Percentiles rank a stretch among this genome's conserved stretches.
Conservation (phyloP, 2,888 invertebrate species). For the Julus scanicus region DNA sequence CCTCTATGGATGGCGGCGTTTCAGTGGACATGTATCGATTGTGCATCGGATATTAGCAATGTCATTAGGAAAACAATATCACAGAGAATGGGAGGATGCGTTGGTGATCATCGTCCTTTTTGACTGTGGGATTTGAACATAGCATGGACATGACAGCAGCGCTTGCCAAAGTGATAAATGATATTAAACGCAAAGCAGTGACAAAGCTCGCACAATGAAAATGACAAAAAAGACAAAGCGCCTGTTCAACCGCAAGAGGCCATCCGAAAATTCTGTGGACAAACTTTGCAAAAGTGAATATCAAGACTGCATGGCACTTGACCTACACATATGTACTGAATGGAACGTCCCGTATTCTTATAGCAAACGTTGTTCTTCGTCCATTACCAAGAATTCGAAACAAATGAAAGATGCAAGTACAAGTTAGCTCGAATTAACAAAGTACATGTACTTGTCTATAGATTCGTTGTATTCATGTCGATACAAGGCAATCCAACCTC, state of each 20-base stretch:
- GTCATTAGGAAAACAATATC: slow-evolving; percentile 47
- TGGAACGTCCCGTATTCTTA: too few relatives aligned
- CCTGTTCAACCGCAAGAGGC: not conserved
- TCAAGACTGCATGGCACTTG: not conserved
- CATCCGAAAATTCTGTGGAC: not conserved
- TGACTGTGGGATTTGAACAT: slow-evolving; percentile 25
- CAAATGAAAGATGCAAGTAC: too few relatives aligned
- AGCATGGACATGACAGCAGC: slow-evolving; percentile 43
- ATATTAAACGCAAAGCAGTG: slow-evolving; percentile 43
- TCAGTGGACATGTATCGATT: slow-evolving; percentile 28
- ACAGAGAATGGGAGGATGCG: not conserved
- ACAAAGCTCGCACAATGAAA: slow-evolving; percentile 32
- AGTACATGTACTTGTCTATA: too few relatives aligned
- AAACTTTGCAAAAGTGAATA: not conserved
- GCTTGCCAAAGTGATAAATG: slow-evolving; percentile 25
- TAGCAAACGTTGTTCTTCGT: too few relatives aligned
- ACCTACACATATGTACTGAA: not conserved
- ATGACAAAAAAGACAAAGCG: slow-evolving; percentile 38
- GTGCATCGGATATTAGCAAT: slow-evolving; percentile 37
- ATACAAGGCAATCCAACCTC: too few relatives aligned
- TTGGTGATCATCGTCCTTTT: not conserved
- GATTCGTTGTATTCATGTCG: too few relatives aligned
- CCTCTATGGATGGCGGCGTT: not conserved
- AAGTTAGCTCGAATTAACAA: too few relatives aligned
- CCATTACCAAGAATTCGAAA: too few relatives aligned